Evolutionary conservation across 2,888 invertebrate species (phyloP).

Genomic region (Hedya salicella): DNA sequence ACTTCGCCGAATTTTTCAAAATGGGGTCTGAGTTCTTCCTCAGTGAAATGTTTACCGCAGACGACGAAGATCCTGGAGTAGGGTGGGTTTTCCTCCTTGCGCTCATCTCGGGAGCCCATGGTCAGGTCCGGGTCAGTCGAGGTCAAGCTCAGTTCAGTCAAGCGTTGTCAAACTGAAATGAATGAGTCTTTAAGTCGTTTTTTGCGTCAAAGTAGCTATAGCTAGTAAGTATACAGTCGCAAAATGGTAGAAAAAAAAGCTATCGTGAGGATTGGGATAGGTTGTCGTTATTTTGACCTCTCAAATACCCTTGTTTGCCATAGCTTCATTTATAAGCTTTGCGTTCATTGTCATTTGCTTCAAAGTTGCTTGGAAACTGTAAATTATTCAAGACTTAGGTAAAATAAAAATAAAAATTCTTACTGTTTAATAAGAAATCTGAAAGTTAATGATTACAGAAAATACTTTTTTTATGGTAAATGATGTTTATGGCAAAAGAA

Average conservation of each 20-base stretch:
- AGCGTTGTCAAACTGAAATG: conserved; percentile 40
- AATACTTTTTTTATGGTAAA: no score
- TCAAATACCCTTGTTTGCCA: no score
- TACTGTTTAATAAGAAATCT: no score
- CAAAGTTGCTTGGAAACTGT: no score
- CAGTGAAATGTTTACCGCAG: conserved; percentile 88
- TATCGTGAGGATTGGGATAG: no score
- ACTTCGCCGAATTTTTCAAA: conserved; percentile 93
- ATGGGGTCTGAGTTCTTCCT: conserved; percentile 90
- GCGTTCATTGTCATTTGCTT: no score
- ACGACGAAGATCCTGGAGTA: conserved; percentile 96
- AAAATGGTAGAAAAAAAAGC: not conserved
- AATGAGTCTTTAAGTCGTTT: conserved; percentile 39
- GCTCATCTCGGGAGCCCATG: conserved; percentile 56
- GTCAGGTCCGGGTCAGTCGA: conserved; percentile 28
- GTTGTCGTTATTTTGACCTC: no score
- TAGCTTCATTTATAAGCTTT: no score
- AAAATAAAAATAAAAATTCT: no score
- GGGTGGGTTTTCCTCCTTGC: conserved; percentile 88
- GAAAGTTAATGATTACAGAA: no score
- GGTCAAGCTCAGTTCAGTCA: conserved; percentile 40
- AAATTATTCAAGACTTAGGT: no score
- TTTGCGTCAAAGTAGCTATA: conserved; percentile 3
- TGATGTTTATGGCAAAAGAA: no score
- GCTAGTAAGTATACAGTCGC: not conserved